Evolutionary conservation across 2,113 vertebrate species (phyloP), one percentile per base, ranked within the genome.

Genomic region (Percina caprodes): DNA sequence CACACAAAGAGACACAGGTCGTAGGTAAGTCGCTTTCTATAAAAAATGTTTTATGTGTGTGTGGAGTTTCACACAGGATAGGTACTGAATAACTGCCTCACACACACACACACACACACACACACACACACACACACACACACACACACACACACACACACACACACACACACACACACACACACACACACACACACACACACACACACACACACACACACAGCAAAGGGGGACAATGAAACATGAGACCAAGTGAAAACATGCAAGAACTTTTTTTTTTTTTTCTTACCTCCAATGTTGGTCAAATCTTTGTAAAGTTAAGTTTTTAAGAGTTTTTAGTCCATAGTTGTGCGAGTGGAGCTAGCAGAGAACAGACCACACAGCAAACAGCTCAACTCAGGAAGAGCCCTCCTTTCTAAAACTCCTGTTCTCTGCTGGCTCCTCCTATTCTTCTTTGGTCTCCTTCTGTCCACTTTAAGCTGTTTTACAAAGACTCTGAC

Each of bases 381-480:
- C 48, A 58, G 21, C 54, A 1, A 18, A 24, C 66, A 74, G 69
- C 77, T 54, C 46, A 1, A 63, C 66, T 61, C 77, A 89, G 89
- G 88, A 91, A 92, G 84, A 69, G 71, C 45, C 21, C 51, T 89
- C 74, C 65, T 65, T 26, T 79, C 66, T 79, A 76, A n/a, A 9
- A 62, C 46, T 23, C 35, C 83, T 56, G 35, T 12, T 72, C 75
- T 62, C 69, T 9, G 54, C 74, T 70, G 61, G 63, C 89, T 81
- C 89, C 90, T 81, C 89, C 88, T 78, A 84, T 63, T 77, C 79
- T 80, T 79, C 49, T n/a, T 71, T 65, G 73, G 69, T 69, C 45
- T 49, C 72, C 56, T 73, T 68, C 59, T 52, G 0, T 74, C 35
- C 24, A 35, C 49, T 54, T 70, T 14, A 42, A 42, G 19, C 42